Evolutionary conservation across 2,113 vertebrate genomes (phyloP).

Genomic region (Salvelinus sp.): DNA sequence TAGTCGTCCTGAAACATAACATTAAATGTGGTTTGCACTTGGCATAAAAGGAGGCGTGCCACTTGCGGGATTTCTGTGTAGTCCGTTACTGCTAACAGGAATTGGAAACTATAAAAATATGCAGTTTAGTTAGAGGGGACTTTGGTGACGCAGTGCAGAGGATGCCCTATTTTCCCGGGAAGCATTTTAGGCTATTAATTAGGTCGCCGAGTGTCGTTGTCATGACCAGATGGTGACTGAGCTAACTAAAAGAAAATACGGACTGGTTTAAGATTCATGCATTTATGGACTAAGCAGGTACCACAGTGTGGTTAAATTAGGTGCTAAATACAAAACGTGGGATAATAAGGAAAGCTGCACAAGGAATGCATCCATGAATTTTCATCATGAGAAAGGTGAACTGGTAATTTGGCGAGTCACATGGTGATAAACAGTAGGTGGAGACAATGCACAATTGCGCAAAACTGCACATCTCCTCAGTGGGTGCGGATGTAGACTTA

Average conservation of each 20-base stretch:
- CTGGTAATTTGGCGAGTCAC: background rate
- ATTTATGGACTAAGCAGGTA: background rate
- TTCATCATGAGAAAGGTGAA: background rate
- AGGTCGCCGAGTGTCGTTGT: conserved; percentile 30
- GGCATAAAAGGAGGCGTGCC: background rate
- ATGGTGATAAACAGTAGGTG: background rate
- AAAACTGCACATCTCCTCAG: too few species aligned
- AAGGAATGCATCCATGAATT: background rate
- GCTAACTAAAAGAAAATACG: background rate
- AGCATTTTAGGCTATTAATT: conserved; percentile 39
- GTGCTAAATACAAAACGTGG: too few species aligned
- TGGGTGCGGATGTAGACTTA: too few species aligned
- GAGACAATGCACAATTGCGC: too few species aligned
- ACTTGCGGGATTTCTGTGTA: background rate
- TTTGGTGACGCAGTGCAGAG: conserved; percentile 28
- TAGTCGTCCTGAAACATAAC: background rate
- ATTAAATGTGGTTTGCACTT: background rate
- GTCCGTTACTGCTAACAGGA: background rate
- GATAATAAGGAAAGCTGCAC: too few species aligned
- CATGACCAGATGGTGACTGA: conserved; percentile 17
- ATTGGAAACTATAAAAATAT: conserved; percentile 8
- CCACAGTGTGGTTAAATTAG: background rate
- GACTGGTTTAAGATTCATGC: background rate
- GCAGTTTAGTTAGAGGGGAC: conserved; percentile 40
- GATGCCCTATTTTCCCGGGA: conserved; percentile 53